Evolutionary conservation across 1,140 invertebrate species (phyloP).

Genomic region (Drosophila nigromelanica): DNA sequence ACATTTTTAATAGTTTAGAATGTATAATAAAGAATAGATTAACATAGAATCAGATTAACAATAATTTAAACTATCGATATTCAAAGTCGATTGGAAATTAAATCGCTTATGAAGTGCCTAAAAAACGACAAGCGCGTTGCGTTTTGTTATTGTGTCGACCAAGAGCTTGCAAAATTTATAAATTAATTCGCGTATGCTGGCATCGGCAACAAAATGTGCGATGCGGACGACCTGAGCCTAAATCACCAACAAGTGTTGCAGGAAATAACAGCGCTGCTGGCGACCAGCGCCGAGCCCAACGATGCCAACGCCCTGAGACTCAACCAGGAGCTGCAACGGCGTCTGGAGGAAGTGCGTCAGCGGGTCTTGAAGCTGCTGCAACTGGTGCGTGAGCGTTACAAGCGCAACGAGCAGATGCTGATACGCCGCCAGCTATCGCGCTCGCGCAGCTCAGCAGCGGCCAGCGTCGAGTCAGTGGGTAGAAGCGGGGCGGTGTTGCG

Average conservation of each 20-base stretch:
- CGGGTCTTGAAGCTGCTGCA: conserved; percentile 44
- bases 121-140: conserved; percentile 2
- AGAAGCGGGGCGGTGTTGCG: conserved; percentile 53
- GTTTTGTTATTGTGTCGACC: neutral
- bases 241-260: conserved; percentile 37
- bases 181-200: neutral
- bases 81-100: neutral
- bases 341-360: conserved; percentile 36
- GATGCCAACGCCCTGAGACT: conserved; percentile 45
- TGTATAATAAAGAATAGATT: too few species aligned
- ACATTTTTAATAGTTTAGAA: too few species aligned
- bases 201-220: conserved; percentile 32
- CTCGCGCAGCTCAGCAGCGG: neutral
- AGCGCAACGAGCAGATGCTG: conserved; percentile 59
- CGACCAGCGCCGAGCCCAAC: conserved; percentile 1
- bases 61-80: too few species aligned
- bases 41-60: too few species aligned
- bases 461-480: conserved; percentile 5
- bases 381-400: conserved; percentile 48
- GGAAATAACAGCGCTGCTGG: conserved; percentile 43
- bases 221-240: conserved; percentile 13
- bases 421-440: conserved; percentile 46
- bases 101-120: neutral
- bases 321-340: conserved; percentile 60
- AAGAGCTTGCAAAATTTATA: neutral